Base-by-base conservation (phyloP, 2,797 vertebrate genomes). In the Bradypus variegatus region DNA sequence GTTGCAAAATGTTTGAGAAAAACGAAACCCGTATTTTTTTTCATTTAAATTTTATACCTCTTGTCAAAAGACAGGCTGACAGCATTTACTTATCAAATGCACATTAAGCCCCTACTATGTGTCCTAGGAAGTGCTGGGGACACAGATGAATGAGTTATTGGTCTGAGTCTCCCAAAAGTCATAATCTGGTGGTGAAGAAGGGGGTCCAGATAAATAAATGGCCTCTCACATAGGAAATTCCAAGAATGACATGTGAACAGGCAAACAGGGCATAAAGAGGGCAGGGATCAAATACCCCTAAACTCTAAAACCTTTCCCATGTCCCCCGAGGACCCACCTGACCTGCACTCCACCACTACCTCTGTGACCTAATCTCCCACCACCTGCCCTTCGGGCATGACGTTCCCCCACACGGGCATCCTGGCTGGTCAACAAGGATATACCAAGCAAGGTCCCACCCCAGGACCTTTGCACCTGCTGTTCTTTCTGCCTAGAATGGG, bases 1-100 rank as follows among this genome's bases (percentile, higher is more conserved):
- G 80, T 41, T 90, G 90, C 72, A 60, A 89, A 94, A 83, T 33
- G 72, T 82, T 88, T 27, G 75, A 3, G 50, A 69, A 82, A 79
- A 64, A 55, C 65, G 58, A 86, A 91, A 94, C 41, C n/a, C 36
- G 64, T 86, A 25, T 69, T 33, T 73, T n/a, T 76, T 62, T 31
- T 19, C 8, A 69, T 91, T 89, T 79, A 67, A 75, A 70, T 19
- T 82, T 70, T 88, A 67, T 65, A 65, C 15, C 65, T 84, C 11
- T 75, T 33, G 38, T 78, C 69, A 81, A 86, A 90, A 94, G 75
- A 65, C 65, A n/a, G 33, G n/a, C 73, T 77, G 27, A 0, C 8
- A 6, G 9, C 38, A 23, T 48, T 53, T 48, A 55, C 67, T 38
- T n/a, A 78, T 38, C 36, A n/a, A 79, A 76, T 2, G 64, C 64